A percentile compares a stretch with the other conserved stretches of the same genome.
These are phyloP conservation scores for Cancer borealis DNA, from an alignment of 2,888 invertebrate species.

Conservation along the genomic window DNA sequence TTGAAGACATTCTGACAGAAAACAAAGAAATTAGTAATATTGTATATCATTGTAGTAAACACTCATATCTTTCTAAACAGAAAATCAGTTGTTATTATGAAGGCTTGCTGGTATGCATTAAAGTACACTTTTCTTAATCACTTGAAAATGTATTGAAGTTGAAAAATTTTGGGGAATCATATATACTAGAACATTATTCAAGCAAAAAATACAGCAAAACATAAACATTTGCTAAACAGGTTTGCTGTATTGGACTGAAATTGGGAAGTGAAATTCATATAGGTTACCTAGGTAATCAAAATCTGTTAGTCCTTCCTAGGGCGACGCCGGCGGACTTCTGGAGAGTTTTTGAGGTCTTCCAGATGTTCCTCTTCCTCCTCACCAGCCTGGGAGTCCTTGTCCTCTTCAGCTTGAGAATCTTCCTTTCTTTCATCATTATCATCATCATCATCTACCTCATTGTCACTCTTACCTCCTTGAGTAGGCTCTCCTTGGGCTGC, in stretches of 20 bases:
- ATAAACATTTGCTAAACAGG: neutral
- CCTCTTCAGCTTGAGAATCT: slow-evolving; percentile 60
- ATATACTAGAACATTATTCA: neutral
- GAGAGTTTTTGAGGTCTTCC: slow-evolving; percentile 64
- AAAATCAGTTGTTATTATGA: neutral
- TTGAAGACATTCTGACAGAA: neutral
- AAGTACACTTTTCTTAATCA: neutral
- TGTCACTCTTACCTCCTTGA: slow-evolving; percentile 57
- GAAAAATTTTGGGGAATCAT: neutral
- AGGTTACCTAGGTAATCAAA: neutral
- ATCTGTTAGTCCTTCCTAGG: slow-evolving; percentile 72
- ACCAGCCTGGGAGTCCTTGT: slow-evolving; percentile 58
- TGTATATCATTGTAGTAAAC: neutral
- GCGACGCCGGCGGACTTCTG: slow-evolving; percentile 65
- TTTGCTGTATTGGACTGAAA: neutral
- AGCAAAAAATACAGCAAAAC: neutral
- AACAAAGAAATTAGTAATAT: neutral
- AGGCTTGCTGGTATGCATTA: neutral
- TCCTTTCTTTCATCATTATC: slow-evolving; percentile 64
- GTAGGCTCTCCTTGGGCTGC: slow-evolving; percentile 39
- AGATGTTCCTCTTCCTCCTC: slow-evolving; percentile 60
- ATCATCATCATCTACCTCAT: slow-evolving; percentile 52
- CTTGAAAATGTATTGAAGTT: neutral
- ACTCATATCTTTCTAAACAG: neutral
- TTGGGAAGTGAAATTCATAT: neutral